Base-by-base conservation (phyloP, 2,113 vertebrate species). In the Seriola quinqueradiata region DNA sequence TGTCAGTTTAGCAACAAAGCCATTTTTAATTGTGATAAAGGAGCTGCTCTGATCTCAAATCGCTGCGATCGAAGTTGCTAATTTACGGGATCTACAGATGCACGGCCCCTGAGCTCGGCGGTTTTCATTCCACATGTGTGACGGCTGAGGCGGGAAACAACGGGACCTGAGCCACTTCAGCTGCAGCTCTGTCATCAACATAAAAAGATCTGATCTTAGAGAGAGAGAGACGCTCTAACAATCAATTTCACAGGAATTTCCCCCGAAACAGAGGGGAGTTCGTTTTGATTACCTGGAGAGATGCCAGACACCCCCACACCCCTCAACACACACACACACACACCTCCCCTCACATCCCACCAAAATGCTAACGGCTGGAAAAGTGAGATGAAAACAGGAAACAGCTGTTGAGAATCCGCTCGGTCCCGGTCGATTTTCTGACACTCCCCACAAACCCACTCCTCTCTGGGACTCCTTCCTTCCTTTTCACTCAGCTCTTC, bases 361-460 rank as follows among this genome's bases (percentile, higher is more conserved):
- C 77, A 77, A 84, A 90, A 68, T 19, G 23, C 90, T 44, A 79
- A 87, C 50, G 64, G 66, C 69, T 89, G 82, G 84, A 87, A 90
- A 88, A 88, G 89, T 81, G 79, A 68, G 77, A 79, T 23, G 87
- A 93, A 93, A 93, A 94, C 93, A 94, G 93, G 93, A 94, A 94
- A 72, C 92, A 94, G 93, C 92, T 94, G 93, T 52, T n/a, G 70
- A 66, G 55, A 69, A 81, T 72, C 73, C 1, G 40, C 68, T 81
- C 46, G 32, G 32, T 88, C 80, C 84, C 67, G 9, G 34, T 78
- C 16, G 48, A 80, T 79, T 77, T 28, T 77, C 74, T 23, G 38
- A 65, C 76, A 50, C 79, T 61, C 32, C 70, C 54, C 67, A 8
- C 68, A 57, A 57, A 32, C 66, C 38, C 44, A 1, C 12, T 61